phyloP scores from a whole-genome alignment of 2,797 vertebrate genomes.

The Denticeps clupeoides region DNA sequence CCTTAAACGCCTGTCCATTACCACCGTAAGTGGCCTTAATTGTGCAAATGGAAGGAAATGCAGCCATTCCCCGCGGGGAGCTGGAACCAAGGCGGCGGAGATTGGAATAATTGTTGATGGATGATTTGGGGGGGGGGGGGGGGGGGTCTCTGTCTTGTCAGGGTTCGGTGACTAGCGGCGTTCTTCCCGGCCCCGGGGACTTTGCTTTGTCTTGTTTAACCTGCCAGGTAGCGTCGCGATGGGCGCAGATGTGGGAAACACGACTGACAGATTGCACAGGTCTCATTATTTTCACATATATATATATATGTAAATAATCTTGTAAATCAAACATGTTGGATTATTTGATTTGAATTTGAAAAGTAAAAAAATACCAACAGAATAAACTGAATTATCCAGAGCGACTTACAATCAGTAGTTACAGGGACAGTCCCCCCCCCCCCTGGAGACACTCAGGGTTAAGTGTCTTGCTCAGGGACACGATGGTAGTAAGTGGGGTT shows the following conservation, averaged over 20 bases:
- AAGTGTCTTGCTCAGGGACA: too few species aligned
- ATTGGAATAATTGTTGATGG: constrained; percentile 51
- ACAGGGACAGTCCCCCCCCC: too few species aligned
- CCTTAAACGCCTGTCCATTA: constrained; percentile 44
- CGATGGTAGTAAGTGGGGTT: too few species aligned
- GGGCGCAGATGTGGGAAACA: constrained; percentile 28
- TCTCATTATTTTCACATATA: too few species aligned
- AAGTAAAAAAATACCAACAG: too few species aligned
- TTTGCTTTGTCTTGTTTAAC: constrained; percentile 30
- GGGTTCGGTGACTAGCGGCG: constrained; percentile 31
- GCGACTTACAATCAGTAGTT: too few species aligned
- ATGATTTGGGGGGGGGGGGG: constrained; percentile 36
- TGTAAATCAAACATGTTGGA: too few species aligned
- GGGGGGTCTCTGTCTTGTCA: constrained; percentile 26
- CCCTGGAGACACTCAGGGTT: too few species aligned
- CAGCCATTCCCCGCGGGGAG: constrained; percentile 39
- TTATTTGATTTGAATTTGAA: too few species aligned
- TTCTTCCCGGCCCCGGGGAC: constrained; percentile 32
- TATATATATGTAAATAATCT: too few species aligned
- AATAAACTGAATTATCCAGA: too few species aligned
- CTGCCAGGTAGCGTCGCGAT: constrained; percentile 35
- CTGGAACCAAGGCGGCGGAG: constrained; percentile 43
- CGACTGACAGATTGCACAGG: not conserved
- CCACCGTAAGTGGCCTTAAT: constrained; percentile 50
- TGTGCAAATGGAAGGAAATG: constrained; percentile 53